Evolutionary conservation across 2,113 vertebrate genomes (phyloP), one percentile per base, ranked within the genome.

Genomic region (Sapayoa aenigma): DNA sequence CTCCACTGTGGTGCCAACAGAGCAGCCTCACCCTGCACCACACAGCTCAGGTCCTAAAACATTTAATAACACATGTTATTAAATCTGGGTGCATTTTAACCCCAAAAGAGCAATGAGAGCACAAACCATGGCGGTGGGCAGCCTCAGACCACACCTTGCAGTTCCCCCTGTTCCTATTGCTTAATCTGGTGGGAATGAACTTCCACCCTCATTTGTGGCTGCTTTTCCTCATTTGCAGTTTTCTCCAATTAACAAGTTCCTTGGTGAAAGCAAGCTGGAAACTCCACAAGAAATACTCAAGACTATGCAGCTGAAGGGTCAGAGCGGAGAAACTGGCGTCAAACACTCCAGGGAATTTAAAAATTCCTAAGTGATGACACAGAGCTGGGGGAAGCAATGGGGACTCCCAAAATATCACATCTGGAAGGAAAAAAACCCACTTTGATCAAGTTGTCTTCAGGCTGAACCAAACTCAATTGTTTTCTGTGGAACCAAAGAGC

Each of bases 1-100:
- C 28, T 39, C 59, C 0, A 0, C 28, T 2, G 2, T 1, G 9
- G 23, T 10, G 10, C 62, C 14, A 5, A 21, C 1, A 0, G 17
- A 75, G 55, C 65, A 41, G 50, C 52, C 30, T n/a, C 16, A 1
- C 81, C 47, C 47, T 8, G 3, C 8, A 11, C 9, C 20, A 18
- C 1, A 8, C 9, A 55, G 72, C 44, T 79, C 55, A 42, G 72
- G 47, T 15, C 47, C 59, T 31, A 27, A 50, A 83, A 60, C 19
- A 16, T 5, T 19, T 25, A 50, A 4, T 11, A 31, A 49, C 16
- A 11, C 13, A 25, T 9, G 2, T 60, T 46, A 56, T 33, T 63
- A 23, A 85, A 68, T 46, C 0, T 4, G 3, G 15, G 44, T 28
- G 23, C n/a, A 19, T 72, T 80, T 89, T 33, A 76, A 44, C 39